A percentile compares a stretch with the other conserved stretches of the same genome.
These are phyloP conservation scores for Anagrus nilaparvatae DNA, from an alignment of 1,140 invertebrate genomes.

Conservation along the genomic window DNA sequence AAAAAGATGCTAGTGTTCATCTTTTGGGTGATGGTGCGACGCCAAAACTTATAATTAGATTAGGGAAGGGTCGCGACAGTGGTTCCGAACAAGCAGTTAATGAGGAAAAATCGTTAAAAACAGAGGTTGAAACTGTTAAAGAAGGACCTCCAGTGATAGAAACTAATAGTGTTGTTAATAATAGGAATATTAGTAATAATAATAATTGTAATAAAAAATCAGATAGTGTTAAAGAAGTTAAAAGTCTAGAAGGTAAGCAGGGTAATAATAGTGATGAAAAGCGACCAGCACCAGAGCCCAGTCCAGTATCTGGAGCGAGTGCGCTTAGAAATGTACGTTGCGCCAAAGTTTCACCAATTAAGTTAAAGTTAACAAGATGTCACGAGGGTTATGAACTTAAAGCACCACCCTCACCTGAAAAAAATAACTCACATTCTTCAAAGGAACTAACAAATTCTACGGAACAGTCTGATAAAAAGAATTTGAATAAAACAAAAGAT, in stretches of 20 bases:
- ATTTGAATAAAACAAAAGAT: conserved; percentile 17
- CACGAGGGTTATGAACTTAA: conserved; percentile 57
- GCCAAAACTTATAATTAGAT: conserved; percentile 59
- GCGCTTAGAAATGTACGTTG: conserved; percentile 48
- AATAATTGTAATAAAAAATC: too few species aligned
- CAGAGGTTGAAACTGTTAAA: background rate
- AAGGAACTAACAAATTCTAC: background rate
- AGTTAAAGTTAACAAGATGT: conserved; percentile 69
- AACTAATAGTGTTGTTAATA: too few species aligned
- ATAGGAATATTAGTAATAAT: too few species aligned
- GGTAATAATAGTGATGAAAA: too few species aligned
- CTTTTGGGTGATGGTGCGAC: conserved; percentile 50
- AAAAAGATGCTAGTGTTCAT: conserved; percentile 48
- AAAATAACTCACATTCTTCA: background rate
- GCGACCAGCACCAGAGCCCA: conserved; percentile 25
- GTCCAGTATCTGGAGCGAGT: conserved; percentile 26
- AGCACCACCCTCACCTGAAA: conserved; percentile 25
- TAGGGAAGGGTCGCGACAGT: conserved; percentile 48
- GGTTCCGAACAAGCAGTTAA: too few species aligned
- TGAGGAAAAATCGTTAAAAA: background rate
- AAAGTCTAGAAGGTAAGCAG: conserved; percentile 35
- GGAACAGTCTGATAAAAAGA: conserved; percentile 15
- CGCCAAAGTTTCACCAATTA: conserved; percentile 63
- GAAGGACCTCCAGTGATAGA: too few species aligned
- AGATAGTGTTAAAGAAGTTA: too few species aligned